Conservation (phyloP, 2,888 invertebrate genomes). For the Ennomos fuscantarius region DNA sequence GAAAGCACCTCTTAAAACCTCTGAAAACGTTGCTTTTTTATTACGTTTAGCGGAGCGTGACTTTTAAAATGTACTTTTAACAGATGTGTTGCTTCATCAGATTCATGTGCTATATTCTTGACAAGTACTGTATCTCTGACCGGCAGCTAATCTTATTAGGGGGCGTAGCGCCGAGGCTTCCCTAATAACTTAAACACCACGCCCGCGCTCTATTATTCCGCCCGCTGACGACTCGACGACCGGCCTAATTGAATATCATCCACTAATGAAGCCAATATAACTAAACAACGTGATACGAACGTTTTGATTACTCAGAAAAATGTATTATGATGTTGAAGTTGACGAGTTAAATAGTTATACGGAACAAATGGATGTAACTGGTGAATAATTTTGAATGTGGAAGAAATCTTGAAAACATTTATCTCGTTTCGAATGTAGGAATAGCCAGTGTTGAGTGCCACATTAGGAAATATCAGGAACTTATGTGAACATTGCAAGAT, state of each 20-base stretch:
- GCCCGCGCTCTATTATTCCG: constrained; percentile 59
- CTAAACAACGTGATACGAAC: constrained; percentile 13
- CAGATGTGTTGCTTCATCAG: no score
- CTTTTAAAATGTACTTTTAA: no score
- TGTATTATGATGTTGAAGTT: constrained; percentile 1
- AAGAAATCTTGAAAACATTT: no score
- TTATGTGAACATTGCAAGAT: no score
- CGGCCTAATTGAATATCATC: constrained; percentile 60
- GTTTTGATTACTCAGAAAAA: constrained; percentile 14
- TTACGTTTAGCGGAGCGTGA: no score
- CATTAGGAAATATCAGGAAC: no score
- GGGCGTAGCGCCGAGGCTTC: constrained; percentile 71
- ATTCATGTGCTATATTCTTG: constrained; percentile 29
- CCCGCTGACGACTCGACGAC: constrained; percentile 52
- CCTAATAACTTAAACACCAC: constrained; percentile 71
- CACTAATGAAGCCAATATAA: constrained; percentile 39
- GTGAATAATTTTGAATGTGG: no score
- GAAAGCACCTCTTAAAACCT: no score
- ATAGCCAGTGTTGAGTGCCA: no score
- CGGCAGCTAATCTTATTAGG: constrained; percentile 73
- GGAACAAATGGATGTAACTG: no score
- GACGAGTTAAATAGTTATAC: not conserved
- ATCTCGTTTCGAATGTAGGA: no score
- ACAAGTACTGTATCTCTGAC: constrained; percentile 36
- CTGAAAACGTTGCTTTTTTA: no score